Base-by-base conservation (phyloP, 2,797 vertebrate species). In the Eremophila alpestris region DNA sequence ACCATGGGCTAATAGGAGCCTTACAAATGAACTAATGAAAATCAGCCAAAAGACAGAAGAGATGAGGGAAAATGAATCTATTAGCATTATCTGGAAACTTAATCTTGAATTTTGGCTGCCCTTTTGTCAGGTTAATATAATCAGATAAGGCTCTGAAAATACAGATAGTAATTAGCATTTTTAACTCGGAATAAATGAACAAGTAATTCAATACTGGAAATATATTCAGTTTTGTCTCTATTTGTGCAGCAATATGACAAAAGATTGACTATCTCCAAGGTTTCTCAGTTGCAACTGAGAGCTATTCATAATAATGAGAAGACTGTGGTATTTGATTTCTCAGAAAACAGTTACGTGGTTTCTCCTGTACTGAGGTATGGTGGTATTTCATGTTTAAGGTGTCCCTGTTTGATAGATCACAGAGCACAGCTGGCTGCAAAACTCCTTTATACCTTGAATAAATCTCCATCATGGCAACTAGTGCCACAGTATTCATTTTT, bases 121-220 rank as follows among this genome's bases (percentile, higher is more conserved):
- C 78, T 89, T 89, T 89, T 94, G 56, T 94, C 68, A 77, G 71
- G 68, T 91, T 96, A 87, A 87, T 93, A 77, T 83, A 94, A 95
- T 94, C 83, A 91, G 88, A 94, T 93, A 86, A 81, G 69, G 51
- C 87, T 94, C 69, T 81, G 77, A 94, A 95, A 96, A 96, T 81
- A 93, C 36, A 81, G 89, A 91, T 55, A 88, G 11, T 41, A 94
- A 95, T 96, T 93, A 95, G 30, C 51, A 86, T 96, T 54, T 88
- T 95, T 86, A 94, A 83, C 80, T 78, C 94, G 87, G 65, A 87
- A 95, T 91, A 90, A 88, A 90, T 55, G 40, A 83, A 49, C 26
- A 62, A 83, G 90, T 90, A 91, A 94, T 83, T 76, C 55, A 78
- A 65, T 90, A 83, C 29, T 78, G 51, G 62, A 83, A 73, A 91